Evolutionary conservation across 2,888 invertebrate species (phyloP).

Genomic region (Chloroclysta siterata): DNA sequence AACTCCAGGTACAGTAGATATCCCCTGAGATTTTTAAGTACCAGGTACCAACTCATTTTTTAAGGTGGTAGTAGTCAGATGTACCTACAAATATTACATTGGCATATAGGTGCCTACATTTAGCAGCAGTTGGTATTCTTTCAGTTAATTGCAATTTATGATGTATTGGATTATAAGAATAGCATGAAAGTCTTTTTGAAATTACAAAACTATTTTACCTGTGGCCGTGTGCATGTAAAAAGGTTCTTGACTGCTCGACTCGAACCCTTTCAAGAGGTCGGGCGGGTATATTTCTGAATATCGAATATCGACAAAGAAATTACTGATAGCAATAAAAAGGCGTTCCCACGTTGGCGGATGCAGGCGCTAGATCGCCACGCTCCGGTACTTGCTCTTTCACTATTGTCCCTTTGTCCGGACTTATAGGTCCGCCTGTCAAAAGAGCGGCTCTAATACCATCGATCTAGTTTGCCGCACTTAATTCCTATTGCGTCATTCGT

Average conservation of each 20-base stretch:
- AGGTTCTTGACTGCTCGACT: constrained; percentile 20
- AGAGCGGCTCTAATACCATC: constrained; percentile 68
- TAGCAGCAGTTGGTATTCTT: too few species aligned
- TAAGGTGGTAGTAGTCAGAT: too few species aligned
- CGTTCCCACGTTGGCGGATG: constrained; percentile 80
- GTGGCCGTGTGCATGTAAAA: neutral
- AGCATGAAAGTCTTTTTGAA: too few species aligned
- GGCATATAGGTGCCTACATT: too few species aligned
- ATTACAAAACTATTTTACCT: neutral
- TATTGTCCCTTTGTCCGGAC: constrained; percentile 77
- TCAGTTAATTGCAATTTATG: too few species aligned
- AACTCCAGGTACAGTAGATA: too few species aligned
- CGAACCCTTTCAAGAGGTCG: constrained; percentile 30
- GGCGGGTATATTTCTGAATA: constrained; percentile 47
- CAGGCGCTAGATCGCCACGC: constrained; percentile 74
- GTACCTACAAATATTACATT: too few species aligned
- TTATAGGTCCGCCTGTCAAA: constrained; percentile 68
- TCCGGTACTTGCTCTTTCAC: constrained; percentile 77
- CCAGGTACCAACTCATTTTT: too few species aligned
- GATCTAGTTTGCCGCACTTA: constrained; percentile 76
- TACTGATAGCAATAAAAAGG: constrained; percentile 66
- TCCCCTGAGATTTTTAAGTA: too few species aligned
- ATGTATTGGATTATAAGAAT: too few species aligned
- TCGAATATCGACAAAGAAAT: constrained; percentile 59
- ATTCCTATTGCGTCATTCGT: constrained; percentile 76